Evolutionary conservation across 2,797 vertebrate genomes (phyloP).

Genomic region (Esox lucius): DNA sequence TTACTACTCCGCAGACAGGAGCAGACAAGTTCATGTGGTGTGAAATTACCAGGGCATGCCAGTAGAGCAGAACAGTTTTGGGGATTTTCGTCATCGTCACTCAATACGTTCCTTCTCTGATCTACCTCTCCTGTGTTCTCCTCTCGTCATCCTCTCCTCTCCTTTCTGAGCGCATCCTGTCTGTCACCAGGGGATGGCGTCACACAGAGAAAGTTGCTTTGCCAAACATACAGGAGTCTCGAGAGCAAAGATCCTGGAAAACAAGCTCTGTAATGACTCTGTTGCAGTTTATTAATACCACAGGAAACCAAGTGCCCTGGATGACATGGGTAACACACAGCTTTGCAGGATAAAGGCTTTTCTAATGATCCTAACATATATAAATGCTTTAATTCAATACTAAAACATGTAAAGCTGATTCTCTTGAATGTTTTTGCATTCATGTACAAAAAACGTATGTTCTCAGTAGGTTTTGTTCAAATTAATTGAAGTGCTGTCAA

Average conservation of each 20-base stretch:
- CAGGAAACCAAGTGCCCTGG: neutral
- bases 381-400: too few relatives aligned
- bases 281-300: slow-evolving; percentile 12
- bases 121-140: neutral
- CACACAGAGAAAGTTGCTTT: slow-evolving; percentile 71
- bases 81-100: neutral
- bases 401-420: too few relatives aligned
- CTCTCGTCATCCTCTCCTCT: slow-evolving; percentile 15
- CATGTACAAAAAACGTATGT: too few relatives aligned
- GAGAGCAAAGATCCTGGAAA: slow-evolving; percentile 53
- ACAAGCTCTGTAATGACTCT: slow-evolving; percentile 60
- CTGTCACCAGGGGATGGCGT: slow-evolving; percentile 43
- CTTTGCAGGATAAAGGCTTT: too few relatives aligned
- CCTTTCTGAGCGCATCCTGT: slow-evolving; percentile 39
- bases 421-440: too few relatives aligned
- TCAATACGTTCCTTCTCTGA: neutral
- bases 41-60: neutral
- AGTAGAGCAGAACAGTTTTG: neutral
- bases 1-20: neutral
- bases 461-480: too few relatives aligned
- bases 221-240: slow-evolving; percentile 55
- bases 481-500: too few relatives aligned
- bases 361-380: too few relatives aligned
- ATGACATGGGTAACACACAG: neutral
- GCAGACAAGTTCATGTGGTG: neutral